Conservation (phyloP, 2,797 vertebrate genomes). For the Cossypha dichroa region DNA sequence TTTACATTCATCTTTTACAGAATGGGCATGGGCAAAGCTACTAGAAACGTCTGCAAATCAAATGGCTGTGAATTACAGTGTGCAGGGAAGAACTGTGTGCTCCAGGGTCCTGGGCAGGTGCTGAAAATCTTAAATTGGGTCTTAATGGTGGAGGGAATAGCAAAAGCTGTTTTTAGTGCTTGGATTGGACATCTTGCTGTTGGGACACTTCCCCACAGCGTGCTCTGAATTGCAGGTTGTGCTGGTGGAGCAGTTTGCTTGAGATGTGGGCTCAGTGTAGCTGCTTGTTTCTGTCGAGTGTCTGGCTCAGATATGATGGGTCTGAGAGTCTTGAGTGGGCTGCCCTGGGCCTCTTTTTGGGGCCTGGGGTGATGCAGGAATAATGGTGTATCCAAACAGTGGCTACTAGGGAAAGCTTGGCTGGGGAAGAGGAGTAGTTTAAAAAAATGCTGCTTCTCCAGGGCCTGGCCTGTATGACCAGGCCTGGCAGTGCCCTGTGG, state of each 20-base stretch:
- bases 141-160: not conserved
- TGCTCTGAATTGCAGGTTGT: not conserved
- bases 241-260: not conserved
- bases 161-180: not conserved
- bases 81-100: not conserved
- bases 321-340: accelerated
- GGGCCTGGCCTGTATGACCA: not conserved
- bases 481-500: not conserved
- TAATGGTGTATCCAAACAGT: not conserved
- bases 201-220: not conserved
- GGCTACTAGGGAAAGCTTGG: not conserved
- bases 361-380: not conserved
- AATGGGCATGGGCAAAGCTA: not conserved
- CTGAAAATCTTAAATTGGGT: not conserved
- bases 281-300: not conserved
- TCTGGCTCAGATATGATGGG: not conserved
- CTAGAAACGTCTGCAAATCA: not conserved
- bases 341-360: accelerated
- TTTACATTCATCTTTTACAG: not conserved
- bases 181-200: not conserved
- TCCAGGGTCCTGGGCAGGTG: not conserved
- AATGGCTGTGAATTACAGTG: not conserved
- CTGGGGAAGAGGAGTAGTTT: not conserved
- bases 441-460: not conserved
- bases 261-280: not conserved